phyloP scores from a whole-genome alignment of 2,888 invertebrate species.

The Sicus ferrugineus region DNA sequence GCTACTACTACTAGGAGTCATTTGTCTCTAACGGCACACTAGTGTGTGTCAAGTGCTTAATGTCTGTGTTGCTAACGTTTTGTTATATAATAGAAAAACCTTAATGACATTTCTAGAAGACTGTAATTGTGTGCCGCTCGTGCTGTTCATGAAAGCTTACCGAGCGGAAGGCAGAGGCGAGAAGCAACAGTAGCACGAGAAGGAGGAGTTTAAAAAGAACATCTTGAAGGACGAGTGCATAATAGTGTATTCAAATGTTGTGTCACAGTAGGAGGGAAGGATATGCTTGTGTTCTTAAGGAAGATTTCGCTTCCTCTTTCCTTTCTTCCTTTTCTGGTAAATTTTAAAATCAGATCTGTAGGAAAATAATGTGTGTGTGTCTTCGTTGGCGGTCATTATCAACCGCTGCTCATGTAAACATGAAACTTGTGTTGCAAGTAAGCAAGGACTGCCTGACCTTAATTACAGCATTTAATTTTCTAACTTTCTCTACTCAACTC shows the following conservation, averaged over 20 bases:
- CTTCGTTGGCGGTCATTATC: too few species aligned
- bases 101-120: constrained; percentile 58
- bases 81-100: constrained; percentile 58
- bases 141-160: neutral
- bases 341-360: too few species aligned
- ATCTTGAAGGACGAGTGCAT: neutral
- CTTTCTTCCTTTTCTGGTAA: neutral
- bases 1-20: constrained; percentile 1
- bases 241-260: neutral
- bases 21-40: constrained; percentile 22
- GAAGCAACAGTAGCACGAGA: neutral
- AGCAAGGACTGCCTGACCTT: too few species aligned
- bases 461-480: too few species aligned
- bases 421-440: too few species aligned
- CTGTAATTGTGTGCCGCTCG: constrained; percentile 35
- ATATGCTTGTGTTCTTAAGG: neutral
- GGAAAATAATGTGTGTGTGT: too few species aligned
- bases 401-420: too few species aligned
- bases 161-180: neutral
- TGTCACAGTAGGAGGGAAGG: neutral
- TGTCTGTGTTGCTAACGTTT: constrained; percentile 48
- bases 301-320: neutral
- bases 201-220: neutral
- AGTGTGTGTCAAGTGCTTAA: constrained; percentile 31
- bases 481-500: too few species aligned